Evolutionary conservation across 2,113 vertebrate genomes (phyloP).

Genomic region (Semicossyphus pulcher): DNA sequence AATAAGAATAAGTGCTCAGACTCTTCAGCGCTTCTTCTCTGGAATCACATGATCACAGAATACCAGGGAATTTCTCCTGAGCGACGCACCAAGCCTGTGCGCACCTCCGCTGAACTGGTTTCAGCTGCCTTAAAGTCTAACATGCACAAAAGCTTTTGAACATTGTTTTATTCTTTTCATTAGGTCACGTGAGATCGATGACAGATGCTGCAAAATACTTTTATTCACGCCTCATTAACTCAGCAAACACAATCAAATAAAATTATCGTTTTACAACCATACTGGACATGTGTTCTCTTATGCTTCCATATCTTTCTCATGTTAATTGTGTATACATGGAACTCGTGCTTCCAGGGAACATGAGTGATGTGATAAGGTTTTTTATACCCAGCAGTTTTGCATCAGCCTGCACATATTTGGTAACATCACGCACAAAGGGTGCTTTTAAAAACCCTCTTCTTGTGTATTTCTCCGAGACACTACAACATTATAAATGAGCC

Average conservation of each 20-base stretch:
- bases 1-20: slow-evolving; percentile 21
- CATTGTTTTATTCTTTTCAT: background rate
- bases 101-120: slow-evolving; percentile 1
- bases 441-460: background rate
- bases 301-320: background rate
- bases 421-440: background rate
- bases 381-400: background rate
- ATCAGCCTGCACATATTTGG: slow-evolving; percentile 12
- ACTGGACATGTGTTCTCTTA: background rate
- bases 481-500: background rate
- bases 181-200: background rate
- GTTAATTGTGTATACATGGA: background rate
- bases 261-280: background rate
- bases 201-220: background rate
- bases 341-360: background rate
- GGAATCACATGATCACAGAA: slow-evolving; percentile 63
- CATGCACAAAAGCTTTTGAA: background rate
- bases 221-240: background rate
- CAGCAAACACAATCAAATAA: background rate
- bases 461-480: background rate
- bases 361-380: background rate
- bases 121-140: background rate
- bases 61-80: slow-evolving; percentile 75
- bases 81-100: fast-evolving
- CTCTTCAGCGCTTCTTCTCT: slow-evolving; percentile 49